Conservation (phyloP, 2,888 invertebrate genomes). For the Pachycephus smyrnensis region DNA sequence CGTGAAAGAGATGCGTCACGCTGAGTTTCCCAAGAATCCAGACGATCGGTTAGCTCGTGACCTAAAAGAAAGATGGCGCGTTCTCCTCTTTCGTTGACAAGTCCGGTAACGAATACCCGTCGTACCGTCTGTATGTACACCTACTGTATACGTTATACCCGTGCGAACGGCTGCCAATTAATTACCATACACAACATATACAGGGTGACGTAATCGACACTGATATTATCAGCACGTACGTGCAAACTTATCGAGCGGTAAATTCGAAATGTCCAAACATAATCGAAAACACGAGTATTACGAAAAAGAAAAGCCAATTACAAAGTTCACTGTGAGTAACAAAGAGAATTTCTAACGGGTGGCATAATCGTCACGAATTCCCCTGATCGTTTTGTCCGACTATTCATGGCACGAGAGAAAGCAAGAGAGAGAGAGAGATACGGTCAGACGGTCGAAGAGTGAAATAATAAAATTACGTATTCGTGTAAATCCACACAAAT, state of each 20-base stretch:
- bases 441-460: slow-evolving; percentile 5
- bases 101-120: neutral
- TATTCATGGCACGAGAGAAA: neutral
- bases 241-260: neutral
- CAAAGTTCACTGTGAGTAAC: neutral
- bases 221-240: neutral
- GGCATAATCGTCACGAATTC: slow-evolving; percentile 2
- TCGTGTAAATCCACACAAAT: neutral
- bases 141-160: neutral
- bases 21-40: neutral
- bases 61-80: neutral
- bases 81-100: neutral
- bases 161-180: neutral
- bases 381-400: neutral
- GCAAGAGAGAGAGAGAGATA: slow-evolving; percentile 13
- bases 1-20: neutral
- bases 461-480: slow-evolving; percentile 2
- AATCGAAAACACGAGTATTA: neutral
- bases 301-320: neutral
- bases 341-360: neutral
- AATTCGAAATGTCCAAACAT: neutral
- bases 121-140: neutral
- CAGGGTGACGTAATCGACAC: neutral
- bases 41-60: neutral
- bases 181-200: neutral